These are phyloP conservation scores for Eilema depressum DNA, from an alignment of 2,888 invertebrate species.

Conservation along the genomic window DNA sequence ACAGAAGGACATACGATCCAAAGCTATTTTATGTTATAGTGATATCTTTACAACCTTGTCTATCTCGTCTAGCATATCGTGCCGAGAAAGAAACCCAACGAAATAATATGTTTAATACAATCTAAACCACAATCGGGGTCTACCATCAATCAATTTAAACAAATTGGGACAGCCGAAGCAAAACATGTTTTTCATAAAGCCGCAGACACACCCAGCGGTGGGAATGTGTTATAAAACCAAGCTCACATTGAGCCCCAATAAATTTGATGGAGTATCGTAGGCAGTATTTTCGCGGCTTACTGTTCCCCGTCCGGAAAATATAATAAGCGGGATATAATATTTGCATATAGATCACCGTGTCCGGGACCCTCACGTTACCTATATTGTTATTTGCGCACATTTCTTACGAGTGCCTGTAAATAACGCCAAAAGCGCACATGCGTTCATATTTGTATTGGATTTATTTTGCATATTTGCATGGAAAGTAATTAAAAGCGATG, in stretches of 20 bases:
- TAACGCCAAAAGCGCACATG: slow-evolving; percentile 63
- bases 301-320: slow-evolving; percentile 76
- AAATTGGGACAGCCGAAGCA: slow-evolving; percentile 51
- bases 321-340: slow-evolving; percentile 86
- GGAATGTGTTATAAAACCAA: slow-evolving; percentile 57
- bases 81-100: neutral
- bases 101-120: slow-evolving; percentile 24
- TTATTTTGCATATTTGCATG: slow-evolving; percentile 66
- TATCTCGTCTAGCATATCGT: neutral
- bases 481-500: slow-evolving; percentile 60
- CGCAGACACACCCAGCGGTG: slow-evolving; percentile 30
- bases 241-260: slow-evolving; percentile 67
- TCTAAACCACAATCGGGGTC: slow-evolving; percentile 35
- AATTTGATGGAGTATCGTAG: slow-evolving; percentile 77
- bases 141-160: slow-evolving; percentile 54
- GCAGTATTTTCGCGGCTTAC: slow-evolving; percentile 72
- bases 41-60: neutral
- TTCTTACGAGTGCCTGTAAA: slow-evolving; percentile 76
- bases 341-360: slow-evolving; percentile 85
- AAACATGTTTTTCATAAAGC: slow-evolving; percentile 67
- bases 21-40: neutral
- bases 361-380: slow-evolving; percentile 62
- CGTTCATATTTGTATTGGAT: slow-evolving; percentile 59
- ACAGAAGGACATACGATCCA: neutral
- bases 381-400: slow-evolving; percentile 73